Evolutionary conservation across 2,888 invertebrate genomes (phyloP).

Genomic region (Orthosia cruda): DNA sequence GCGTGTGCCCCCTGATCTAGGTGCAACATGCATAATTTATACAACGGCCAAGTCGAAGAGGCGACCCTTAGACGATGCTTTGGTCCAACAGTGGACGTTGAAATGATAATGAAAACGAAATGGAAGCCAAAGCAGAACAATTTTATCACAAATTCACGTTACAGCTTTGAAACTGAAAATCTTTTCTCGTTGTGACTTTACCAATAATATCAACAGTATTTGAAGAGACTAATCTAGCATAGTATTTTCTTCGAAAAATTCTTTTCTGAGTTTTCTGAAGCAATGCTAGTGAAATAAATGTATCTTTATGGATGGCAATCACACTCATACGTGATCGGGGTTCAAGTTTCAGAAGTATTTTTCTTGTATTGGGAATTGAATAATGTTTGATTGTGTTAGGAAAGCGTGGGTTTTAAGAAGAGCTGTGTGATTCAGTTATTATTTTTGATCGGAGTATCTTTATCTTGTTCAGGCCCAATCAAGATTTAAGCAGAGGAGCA

Average conservation of each 20-base stretch:
- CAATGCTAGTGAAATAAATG: slow-evolving; percentile 49
- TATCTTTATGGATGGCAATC: slow-evolving; percentile 37
- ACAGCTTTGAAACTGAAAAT: not conserved
- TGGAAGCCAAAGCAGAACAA: not conserved
- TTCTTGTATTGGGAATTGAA: slow-evolving; percentile 29
- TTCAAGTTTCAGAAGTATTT: slow-evolving; percentile 24
- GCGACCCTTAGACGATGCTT: not conserved
- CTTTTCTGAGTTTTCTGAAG: slow-evolving; percentile 10
- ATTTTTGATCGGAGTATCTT: not conserved
- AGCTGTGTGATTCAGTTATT: not conserved
- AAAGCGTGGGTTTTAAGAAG: not conserved
- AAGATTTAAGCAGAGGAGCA: no score
- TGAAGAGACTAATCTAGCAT: slow-evolving; percentile 5
- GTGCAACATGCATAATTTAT: no score
- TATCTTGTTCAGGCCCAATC: no score
- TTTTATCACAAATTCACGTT: not conserved
- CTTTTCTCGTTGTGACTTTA: not conserved
- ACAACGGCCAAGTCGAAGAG: not conserved
- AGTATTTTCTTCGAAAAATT: slow-evolving; percentile 28
- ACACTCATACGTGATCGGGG: slow-evolving; percentile 47
- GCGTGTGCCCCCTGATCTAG: no score
- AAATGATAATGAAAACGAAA: not conserved
- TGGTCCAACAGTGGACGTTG: not conserved
- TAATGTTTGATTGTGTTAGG: slow-evolving; percentile 14
- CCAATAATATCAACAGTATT: slow-evolving; percentile 4